Evolutionary conservation across 2,888 invertebrate species (phyloP), one percentile per base, ranked within the genome.

Genomic region (Drosophila ezoana): DNA sequence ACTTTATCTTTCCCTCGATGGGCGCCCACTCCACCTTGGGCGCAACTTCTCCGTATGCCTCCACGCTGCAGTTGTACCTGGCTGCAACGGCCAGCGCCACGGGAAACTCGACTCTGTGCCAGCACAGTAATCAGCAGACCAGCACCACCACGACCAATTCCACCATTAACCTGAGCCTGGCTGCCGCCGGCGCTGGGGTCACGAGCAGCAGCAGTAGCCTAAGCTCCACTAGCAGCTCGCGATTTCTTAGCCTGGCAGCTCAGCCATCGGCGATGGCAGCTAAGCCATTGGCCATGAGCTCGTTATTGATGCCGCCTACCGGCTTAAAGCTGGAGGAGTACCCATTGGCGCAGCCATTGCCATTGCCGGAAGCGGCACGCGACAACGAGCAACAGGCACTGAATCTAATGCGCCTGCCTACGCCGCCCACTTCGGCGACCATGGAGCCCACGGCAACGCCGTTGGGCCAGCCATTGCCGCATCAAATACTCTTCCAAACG

Each of bases 251-350:
- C 49, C 64, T 67, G 90, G 78, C 89, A 18, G 49, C 73, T 6
- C 69, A 75, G 23, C 56, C 81, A 16, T 68, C 80, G 0, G 59
- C 75, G 4, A 23, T 73, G 47, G 49, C 62, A 6, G 45, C 72
- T 5, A 72, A 80, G 23, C 81, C 80, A 6, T 23, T 74, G 41
- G 44, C 81, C 5, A 72, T 89, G 54, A 82, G 75, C 4, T 85
- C 90, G 5, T n/a, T 76, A 47, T 52, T 90, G 35, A 49, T 89
- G 47, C 67, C 89, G 37, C 90, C 90, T 35, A 74, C 90, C 10
- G 92, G 95, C 45, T 95, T 96, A 61, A 96, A 96, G 92, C 94
- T 96, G 57, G 96, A 96, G 91, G 95, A 96, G 1, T 95, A 95
- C 89, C 63, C 88, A 0, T 3, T 84, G 44, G 32, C 82, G n/a